Conservation (phyloP, 2,113 vertebrate genomes). For the Boleophthalmus pectinirostris region DNA sequence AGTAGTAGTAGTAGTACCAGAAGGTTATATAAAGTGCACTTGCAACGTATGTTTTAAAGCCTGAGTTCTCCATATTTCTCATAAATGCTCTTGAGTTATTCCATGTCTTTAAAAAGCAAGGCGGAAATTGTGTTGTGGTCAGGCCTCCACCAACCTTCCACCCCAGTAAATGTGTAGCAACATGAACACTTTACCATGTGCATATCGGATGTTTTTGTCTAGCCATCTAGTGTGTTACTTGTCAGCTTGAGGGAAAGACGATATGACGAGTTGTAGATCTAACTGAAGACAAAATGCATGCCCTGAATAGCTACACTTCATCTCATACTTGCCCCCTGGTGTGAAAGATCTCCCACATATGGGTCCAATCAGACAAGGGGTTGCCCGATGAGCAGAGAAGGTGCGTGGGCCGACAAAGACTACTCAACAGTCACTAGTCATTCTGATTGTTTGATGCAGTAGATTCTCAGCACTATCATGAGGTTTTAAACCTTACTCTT, state of each 20-base stretch:
- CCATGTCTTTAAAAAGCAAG: constrained; percentile 52
- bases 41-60: constrained; percentile 41
- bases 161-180: constrained; percentile 39
- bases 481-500: no score
- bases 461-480: no score
- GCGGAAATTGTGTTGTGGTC: constrained; percentile 61
- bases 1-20: background rate
- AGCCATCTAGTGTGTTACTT: background rate
- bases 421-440: constrained; percentile 31
- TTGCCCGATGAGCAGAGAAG: constrained; percentile 22
- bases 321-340: constrained; percentile 19
- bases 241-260: constrained; percentile 11
- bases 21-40: constrained; percentile 3
- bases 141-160: constrained; percentile 46
- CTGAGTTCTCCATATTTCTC: constrained; percentile 34
- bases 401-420: background rate
- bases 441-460: no score
- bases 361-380: constrained; percentile 55
- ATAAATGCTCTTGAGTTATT: constrained; percentile 40
- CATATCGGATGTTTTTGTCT: constrained; percentile 22
- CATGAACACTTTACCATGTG: constrained; percentile 46
- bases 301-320: constrained; percentile 29
- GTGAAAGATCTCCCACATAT: constrained; percentile 57
- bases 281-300: constrained; percentile 29
- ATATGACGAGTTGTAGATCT: constrained; percentile 16